phyloP scores from a whole-genome alignment of 2,888 invertebrate species.

The Morinoia aosen region DNA sequence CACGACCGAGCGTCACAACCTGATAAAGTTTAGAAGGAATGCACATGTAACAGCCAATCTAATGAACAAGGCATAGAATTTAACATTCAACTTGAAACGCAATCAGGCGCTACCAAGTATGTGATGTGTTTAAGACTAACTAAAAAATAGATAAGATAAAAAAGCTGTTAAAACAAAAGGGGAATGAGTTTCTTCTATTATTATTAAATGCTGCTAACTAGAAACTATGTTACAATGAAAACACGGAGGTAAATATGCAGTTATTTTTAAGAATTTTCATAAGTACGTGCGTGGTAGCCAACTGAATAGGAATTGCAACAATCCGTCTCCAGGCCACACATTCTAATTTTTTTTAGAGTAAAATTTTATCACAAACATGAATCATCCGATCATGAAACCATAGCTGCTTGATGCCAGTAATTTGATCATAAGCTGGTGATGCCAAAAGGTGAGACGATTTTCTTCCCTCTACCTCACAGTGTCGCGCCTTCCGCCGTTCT shows the following conservation, averaged over 20 bases:
- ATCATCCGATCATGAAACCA: no score
- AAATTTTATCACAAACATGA: no score
- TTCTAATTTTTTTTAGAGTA: no score
- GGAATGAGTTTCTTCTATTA: neutral
- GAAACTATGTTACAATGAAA: neutral
- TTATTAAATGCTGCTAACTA: neutral
- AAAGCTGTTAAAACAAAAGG: neutral
- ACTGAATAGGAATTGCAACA: neutral
- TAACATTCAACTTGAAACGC: neutral
- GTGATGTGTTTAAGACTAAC: neutral
- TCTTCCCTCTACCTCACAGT: no score
- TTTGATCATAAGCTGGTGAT: no score
- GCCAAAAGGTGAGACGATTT: no score
- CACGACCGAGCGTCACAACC: neutral
- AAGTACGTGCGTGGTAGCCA: neutral
- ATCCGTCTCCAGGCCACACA: no score
- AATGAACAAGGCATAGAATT: neutral
- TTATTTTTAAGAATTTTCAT: neutral
- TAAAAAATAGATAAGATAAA: neutral
- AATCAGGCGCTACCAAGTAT: neutral
- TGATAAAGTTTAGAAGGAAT: neutral
- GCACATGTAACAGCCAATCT: neutral
- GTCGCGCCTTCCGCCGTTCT: no score
- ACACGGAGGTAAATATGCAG: neutral
- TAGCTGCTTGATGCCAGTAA: no score